phyloP scores from a whole-genome alignment of 2,797 vertebrate species.

The Molothrus aeneus region DNA sequence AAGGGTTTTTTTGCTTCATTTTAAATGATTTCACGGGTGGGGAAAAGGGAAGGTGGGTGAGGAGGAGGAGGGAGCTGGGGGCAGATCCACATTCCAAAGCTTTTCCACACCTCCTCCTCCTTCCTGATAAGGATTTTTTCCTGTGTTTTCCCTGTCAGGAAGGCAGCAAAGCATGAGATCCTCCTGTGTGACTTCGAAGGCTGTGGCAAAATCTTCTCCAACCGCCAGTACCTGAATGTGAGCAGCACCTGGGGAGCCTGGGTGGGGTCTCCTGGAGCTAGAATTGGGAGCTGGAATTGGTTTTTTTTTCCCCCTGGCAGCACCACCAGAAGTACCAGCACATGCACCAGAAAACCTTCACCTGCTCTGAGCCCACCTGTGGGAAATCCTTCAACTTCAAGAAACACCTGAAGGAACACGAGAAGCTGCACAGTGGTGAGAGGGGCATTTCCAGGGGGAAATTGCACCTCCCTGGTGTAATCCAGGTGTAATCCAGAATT shows the following conservation, averaged over 20 bases:
- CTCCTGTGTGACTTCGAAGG: constrained; percentile 82
- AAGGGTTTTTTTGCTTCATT: not conserved
- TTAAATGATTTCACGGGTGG: not conserved
- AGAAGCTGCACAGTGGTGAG: constrained; percentile 84
- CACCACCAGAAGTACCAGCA: constrained; percentile 84
- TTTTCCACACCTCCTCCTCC: not conserved
- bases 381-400: constrained; percentile 85
- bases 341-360: constrained; percentile 84
- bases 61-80: not conserved
- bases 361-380: constrained; percentile 76
- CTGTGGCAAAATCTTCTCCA: constrained; percentile 85
- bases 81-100: not conserved
- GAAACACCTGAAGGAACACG: constrained; percentile 84
- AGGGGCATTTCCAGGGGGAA: not conserved
- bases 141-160: constrained; percentile 55
- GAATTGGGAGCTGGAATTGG: not conserved
- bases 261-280: not conserved
- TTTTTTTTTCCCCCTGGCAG: constrained; percentile 9
- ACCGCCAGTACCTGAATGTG: constrained; percentile 84
- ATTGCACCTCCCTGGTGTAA: not conserved
- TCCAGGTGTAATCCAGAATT: too few species aligned
- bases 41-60: not conserved
- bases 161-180: constrained; percentile 78
- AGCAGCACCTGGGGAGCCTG: not conserved
- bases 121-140: not conserved